Percentiles rank a stretch among this genome's conserved stretches.
phyloP scores from a whole-genome alignment of 2,888 invertebrate genomes.

The Pinctada fucata region DNA sequence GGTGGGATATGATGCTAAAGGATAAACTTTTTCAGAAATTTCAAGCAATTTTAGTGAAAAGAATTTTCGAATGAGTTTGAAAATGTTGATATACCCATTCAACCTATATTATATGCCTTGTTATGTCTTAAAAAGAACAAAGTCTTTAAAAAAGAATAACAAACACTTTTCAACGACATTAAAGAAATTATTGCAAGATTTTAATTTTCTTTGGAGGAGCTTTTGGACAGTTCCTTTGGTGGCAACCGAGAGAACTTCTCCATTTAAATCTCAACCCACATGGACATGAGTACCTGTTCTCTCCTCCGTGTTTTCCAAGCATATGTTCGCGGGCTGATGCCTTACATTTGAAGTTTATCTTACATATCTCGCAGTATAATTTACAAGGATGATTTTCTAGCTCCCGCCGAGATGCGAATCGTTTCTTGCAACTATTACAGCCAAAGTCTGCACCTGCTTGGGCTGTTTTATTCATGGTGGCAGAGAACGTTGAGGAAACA shows the following conservation, averaged over 20 bases:
- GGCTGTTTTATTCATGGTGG: not conserved
- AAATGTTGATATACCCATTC: too few relatives aligned
- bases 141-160: too few relatives aligned
- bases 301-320: conserved; percentile 34
- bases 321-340: conserved; percentile 34
- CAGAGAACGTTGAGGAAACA: not conserved
- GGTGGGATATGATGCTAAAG: too few relatives aligned
- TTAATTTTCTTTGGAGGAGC: not conserved
- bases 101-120: too few relatives aligned
- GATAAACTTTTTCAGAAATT: too few relatives aligned
- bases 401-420: not conserved
- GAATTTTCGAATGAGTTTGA: too few relatives aligned
- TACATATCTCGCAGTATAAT: conserved; percentile 30
- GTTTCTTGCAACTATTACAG: conserved; percentile 6
- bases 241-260: conserved; percentile 37
- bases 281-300: conserved; percentile 30
- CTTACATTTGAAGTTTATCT: conserved; percentile 26
- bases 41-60: too few relatives aligned
- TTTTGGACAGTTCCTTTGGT: conserved; percentile 34
- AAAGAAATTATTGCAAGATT: not conserved
- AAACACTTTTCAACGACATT: too few relatives aligned
- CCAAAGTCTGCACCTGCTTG: not conserved
- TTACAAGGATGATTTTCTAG: conserved; percentile 12
- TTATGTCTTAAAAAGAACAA: too few relatives aligned
- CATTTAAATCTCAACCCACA: conserved; percentile 41